phyloP scores from a whole-genome alignment of 2,113 vertebrate genomes.

The Nansenia antarctica region DNA sequence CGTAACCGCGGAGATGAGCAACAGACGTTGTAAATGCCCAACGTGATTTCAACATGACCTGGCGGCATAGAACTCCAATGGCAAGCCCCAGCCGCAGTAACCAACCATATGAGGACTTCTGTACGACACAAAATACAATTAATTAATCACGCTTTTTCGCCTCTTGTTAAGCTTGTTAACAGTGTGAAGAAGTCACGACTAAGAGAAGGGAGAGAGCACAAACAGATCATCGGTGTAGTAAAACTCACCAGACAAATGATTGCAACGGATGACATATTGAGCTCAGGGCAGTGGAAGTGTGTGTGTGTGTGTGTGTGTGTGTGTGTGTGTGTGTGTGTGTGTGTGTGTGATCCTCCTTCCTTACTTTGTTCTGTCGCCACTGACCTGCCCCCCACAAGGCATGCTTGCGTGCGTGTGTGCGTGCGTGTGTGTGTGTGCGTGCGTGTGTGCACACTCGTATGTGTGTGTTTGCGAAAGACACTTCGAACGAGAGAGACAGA shows the following conservation, averaged over 20 bases:
- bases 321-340: neutral
- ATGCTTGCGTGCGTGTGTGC: neutral
- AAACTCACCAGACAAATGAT: neutral
- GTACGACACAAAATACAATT: too few species aligned
- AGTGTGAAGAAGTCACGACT: neutral
- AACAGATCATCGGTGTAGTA: neutral
- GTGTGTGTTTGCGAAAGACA: neutral
- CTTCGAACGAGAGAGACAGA: slow-evolving; percentile 25
- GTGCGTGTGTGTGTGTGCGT: neutral
- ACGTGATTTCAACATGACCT: slow-evolving; percentile 59
- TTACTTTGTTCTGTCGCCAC: too few species aligned
- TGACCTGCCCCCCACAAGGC: too few species aligned
- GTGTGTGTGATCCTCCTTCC: neutral
- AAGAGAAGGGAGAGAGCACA: neutral
- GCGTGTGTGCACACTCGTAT: neutral
- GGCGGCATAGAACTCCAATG: slow-evolving; percentile 43
- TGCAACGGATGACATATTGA: neutral
- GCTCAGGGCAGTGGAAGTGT: neutral
- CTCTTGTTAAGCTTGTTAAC: neutral
- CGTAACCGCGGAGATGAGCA: slow-evolving; percentile 37
- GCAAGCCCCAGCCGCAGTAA: slow-evolving; percentile 36
- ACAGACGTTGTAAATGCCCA: slow-evolving; percentile 57
- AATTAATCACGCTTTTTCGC: neutral
- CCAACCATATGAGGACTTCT: too few species aligned
- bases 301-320: neutral